Conservation (phyloP, 92 coral and sea anemone species). For the Muricea muricata region DNA sequence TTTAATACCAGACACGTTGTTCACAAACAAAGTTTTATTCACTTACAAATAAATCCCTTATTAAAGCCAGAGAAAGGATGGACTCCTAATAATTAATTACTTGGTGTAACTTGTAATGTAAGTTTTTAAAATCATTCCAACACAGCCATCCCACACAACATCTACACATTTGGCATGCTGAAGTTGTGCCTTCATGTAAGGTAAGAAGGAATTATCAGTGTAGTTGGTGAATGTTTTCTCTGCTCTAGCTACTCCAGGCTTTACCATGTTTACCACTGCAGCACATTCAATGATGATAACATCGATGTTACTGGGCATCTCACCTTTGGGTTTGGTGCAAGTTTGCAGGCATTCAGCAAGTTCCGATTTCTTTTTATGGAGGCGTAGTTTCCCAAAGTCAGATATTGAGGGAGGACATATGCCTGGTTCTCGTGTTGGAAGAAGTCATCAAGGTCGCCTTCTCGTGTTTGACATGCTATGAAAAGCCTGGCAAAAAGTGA, state of each 20-base stretch:
- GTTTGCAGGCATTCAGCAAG: slow-evolving; percentile 39
- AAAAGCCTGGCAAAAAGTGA: slow-evolving; percentile 39
- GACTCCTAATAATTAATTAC: no score
- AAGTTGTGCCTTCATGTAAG: no score
- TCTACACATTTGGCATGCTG: no score
- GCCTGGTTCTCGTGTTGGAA: slow-evolving; percentile 60
- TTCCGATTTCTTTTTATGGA: slow-evolving; percentile 50
- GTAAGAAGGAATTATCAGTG: no score
- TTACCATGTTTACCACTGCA: slow-evolving; percentile 70
- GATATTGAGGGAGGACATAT: slow-evolving; percentile 53
- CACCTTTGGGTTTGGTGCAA: background rate
- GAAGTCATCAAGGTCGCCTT: slow-evolving; percentile 58
- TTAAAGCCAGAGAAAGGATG: no score
- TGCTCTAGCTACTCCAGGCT: slow-evolving; percentile 42
- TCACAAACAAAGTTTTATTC: no score
- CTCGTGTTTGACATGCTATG: slow-evolving; percentile 57
- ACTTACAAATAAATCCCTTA: no score
- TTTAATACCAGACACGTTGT: no score
- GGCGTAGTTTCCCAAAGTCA: slow-evolving; percentile 49
- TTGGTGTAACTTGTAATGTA: background rate
- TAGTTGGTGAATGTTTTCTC: slow-evolving; percentile 59
- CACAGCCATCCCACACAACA: no score
- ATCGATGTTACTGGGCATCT: slow-evolving; percentile 9
- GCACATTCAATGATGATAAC: slow-evolving; percentile 63
- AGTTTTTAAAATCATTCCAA: background rate